Base-by-base conservation (phyloP, 1,140 invertebrate species). In the Pseudomyrmex flavicornis region DNA sequence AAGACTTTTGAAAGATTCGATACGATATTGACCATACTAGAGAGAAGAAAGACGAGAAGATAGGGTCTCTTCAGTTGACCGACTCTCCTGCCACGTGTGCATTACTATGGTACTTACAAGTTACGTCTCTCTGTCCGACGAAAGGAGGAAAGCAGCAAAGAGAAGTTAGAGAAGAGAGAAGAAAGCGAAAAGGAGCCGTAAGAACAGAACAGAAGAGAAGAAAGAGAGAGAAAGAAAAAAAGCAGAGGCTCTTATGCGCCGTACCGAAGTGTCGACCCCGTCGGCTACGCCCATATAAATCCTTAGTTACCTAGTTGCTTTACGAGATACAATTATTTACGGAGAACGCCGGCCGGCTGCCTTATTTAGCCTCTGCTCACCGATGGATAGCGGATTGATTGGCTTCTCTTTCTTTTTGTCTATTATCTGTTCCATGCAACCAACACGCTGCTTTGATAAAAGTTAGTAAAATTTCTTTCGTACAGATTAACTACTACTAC, bases 261-360 rank as follows among this genome's bases (percentile, higher is more conserved):
- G 89, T 85, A 89, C 85, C 87, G 86, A 90, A 87, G 88, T 91
- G 90, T 90, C 90, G 90, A 88, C 88, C 88, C 87, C 87, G 89
- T 90, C 91, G 91, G 89, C 88, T 91, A 91, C 91, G 89, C 91
- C 91, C 91, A 92, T 91, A 91, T 91, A 92, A 91, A 92, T 91
- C 90, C 90, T 90, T 70, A 76, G 89, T 90, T 90, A 91, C 86
- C 90, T 90, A 90, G 88, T 90, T 87, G 89, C 91, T 90, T 91
- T 91, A 91, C 91, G 87, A 92, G 90, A 90, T 91, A 90, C 90
- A 92, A 91, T 93, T 93, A 92, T 93, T 93, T 93, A 93, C 89
- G 70, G 88, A 90, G 90, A 82, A 77, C 85, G n/a, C n/a, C n/a
- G 80, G 26, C 22, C 77, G 72, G 85, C 86, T 90, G 84, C 91